phyloP scores from a whole-genome alignment of 2,797 vertebrate species.

The Lepilemur ruficaudatus region DNA sequence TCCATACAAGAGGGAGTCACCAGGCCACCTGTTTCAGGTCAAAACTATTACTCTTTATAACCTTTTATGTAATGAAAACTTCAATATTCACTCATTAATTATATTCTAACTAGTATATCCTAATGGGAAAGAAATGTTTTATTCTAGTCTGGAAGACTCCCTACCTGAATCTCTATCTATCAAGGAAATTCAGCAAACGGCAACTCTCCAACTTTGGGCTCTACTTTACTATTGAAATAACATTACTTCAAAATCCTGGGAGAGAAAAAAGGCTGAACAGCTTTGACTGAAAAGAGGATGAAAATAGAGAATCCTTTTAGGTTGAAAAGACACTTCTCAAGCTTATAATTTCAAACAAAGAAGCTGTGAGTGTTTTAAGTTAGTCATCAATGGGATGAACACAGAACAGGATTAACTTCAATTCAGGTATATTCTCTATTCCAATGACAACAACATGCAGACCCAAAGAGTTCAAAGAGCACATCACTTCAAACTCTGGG shows the following conservation, averaged over 20 bases:
- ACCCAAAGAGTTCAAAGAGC: not conserved
- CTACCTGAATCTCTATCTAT: not conserved
- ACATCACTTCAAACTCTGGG: not conserved
- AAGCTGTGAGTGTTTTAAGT: constrained; percentile 26
- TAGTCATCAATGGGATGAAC: not conserved
- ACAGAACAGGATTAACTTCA: not conserved
- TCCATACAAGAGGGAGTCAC: not conserved
- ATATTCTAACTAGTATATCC: not conserved
- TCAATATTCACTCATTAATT: not conserved
- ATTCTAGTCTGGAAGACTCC: not conserved
- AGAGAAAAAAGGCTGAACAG: not conserved
- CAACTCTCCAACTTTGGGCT: not conserved
- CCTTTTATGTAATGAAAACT: not conserved
- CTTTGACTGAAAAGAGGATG: not conserved
- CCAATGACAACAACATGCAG: not conserved
- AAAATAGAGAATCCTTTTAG: not conserved
- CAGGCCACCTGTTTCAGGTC: not conserved
- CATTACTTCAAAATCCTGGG: not conserved
- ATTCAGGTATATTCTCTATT: not conserved
- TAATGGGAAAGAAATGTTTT: not conserved
- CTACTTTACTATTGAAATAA: constrained; percentile 19
- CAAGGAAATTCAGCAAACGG: not conserved
- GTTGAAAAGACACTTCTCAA: not conserved
- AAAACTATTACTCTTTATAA: not conserved
- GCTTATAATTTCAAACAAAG: not conserved